phyloP scores from a whole-genome alignment of 2,797 vertebrate genomes.

The Siniperca undulata region DNA sequence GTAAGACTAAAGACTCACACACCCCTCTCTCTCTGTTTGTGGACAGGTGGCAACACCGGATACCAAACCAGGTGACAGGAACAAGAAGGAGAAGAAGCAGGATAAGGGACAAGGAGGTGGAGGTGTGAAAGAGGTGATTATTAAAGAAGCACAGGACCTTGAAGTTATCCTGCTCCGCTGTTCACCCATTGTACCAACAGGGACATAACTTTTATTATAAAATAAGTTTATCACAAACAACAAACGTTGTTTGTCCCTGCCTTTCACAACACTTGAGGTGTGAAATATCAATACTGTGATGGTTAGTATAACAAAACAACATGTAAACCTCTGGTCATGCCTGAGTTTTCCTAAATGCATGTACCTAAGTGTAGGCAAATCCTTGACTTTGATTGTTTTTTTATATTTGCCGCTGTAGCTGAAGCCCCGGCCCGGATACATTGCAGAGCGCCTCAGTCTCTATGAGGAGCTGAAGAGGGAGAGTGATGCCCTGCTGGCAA shows the following conservation, averaged over 20 bases:
- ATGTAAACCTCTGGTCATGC: background rate
- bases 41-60: slow-evolving; percentile 45
- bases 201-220: background rate
- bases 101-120: slow-evolving; percentile 60
- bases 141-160: background rate
- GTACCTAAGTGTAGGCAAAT: background rate
- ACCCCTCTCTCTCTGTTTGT: slow-evolving; percentile 5
- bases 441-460: slow-evolving; percentile 88
- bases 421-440: slow-evolving; percentile 80
- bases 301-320: background rate
- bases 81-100: slow-evolving; percentile 80
- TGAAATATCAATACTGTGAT: background rate
- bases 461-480: slow-evolving; percentile 91
- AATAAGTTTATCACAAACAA: background rate
- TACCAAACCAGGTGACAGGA: slow-evolving; percentile 67
- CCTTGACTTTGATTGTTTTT: background rate
- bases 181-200: background rate
- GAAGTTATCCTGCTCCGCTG: background rate
- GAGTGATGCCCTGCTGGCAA: slow-evolving; percentile 84
- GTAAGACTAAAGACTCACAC: background rate
- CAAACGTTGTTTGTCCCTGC: no score
- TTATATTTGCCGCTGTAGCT: slow-evolving; percentile 58
- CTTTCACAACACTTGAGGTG: background rate
- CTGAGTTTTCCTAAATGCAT: background rate
- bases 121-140: slow-evolving; percentile 75